Conservation (phyloP, 2,113 vertebrate species). For the Leiothrix lutea region DNA sequence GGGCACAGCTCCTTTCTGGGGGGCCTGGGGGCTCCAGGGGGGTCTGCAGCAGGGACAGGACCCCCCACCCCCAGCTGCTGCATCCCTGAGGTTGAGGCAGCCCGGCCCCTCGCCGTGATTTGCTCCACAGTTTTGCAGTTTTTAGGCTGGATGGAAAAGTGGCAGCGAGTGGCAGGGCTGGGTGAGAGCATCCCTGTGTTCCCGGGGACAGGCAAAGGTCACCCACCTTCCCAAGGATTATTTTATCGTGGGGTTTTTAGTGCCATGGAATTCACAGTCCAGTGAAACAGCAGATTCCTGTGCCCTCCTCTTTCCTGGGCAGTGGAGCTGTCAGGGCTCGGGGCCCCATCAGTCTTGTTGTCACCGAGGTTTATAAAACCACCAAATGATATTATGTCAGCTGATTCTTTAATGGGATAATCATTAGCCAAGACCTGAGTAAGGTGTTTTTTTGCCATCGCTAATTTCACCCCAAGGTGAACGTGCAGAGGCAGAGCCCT, state of each 20-base stretch:
- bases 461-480: conserved; percentile 50
- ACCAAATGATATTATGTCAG: conserved; percentile 49
- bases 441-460: neutral
- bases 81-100: rapidly evolving
- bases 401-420: conserved; percentile 48
- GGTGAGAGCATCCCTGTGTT: rapidly evolving
- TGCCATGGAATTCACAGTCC: neutral
- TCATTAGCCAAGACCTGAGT: conserved; percentile 52
- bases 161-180: neutral
- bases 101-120: rapidly evolving
- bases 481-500: neutral
- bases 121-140: neutral
- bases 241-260: neutral
- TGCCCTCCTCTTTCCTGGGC: neutral
- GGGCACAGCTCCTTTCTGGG: rapidly evolving
- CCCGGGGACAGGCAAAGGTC: neutral
- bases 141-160: neutral
- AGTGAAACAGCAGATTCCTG: neutral
- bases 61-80: rapidly evolving
- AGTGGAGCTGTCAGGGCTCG: neutral
- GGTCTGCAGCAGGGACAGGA: neutral
- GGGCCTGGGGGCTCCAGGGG: neutral
- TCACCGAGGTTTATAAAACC: conserved; percentile 72
- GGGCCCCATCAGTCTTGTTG: conserved; percentile 70
- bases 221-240: rapidly evolving